These are phyloP conservation scores for Allacma fusca DNA, from an alignment of 2,888 invertebrate species.

Conservation along the genomic window DNA sequence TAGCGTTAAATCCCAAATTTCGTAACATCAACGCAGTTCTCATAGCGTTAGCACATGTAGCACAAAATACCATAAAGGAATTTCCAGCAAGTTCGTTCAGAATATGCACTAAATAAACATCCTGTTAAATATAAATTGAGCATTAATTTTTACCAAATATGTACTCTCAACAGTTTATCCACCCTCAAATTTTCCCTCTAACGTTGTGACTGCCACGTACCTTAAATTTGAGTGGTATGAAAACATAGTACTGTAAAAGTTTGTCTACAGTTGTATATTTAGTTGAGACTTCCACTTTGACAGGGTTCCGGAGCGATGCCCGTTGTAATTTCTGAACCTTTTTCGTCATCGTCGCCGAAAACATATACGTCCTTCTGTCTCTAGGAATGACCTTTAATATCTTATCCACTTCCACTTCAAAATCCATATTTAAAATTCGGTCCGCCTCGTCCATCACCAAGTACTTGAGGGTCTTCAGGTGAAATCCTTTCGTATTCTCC, in stretches of 20 bases:
- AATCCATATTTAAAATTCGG: conserved; percentile 98
- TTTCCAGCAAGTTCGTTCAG: conserved; percentile 94
- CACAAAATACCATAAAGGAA: conserved; percentile 96
- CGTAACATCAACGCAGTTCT: conserved; percentile 87
- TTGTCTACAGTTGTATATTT: conserved; percentile 99
- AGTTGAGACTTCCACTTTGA: conserved; percentile 92
- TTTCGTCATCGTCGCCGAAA: conserved; percentile 99
- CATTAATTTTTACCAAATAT: background rate
- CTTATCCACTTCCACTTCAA: conserved; percentile 96
- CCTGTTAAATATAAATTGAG: conserved; percentile 69
- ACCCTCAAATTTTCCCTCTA: too few species aligned
- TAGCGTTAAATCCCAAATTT: conserved; percentile 89
- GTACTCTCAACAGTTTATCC: too few species aligned
- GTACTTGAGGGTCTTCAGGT: conserved; percentile 84
- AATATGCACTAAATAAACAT: conserved; percentile 94
- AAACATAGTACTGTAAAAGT: conserved; percentile 91
- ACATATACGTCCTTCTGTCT: conserved; percentile 89
- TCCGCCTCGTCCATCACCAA: conserved; percentile 99
- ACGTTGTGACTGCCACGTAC: too few species aligned
- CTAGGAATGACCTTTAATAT: conserved; percentile 90
- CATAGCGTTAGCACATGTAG: conserved; percentile 92
- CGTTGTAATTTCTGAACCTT: conserved; percentile 95
- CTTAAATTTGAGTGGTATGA: conserved; percentile 95
- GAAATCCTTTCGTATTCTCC: conserved; percentile 98
- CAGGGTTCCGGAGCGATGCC: conserved; percentile 92